Evolutionary conservation across 2,113 vertebrate species (phyloP).

Genomic region (Embiotoca jacksoni): DNA sequence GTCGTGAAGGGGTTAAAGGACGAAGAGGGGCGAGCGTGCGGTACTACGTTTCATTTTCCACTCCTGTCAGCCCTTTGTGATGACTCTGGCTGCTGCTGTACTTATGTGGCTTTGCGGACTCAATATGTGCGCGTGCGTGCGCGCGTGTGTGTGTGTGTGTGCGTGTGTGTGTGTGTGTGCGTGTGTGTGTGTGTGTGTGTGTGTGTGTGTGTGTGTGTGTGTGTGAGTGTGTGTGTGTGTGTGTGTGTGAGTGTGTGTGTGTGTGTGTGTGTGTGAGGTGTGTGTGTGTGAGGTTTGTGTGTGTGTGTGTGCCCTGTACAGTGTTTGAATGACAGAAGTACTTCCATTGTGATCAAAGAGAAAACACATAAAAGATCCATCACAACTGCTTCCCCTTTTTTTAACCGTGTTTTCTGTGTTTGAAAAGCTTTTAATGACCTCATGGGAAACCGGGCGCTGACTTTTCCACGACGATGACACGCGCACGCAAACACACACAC

Average conservation of each 20-base stretch:
- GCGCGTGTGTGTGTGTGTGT: neutral
- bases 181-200: neutral
- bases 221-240: neutral
- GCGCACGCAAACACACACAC: neutral
- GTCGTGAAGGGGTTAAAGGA: conserved; percentile 42
- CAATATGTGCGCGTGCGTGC: conserved; percentile 5
- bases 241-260: neutral
- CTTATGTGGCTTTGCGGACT: conserved; percentile 72
- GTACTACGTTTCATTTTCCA: conserved; percentile 69
- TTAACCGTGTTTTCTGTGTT: neutral
- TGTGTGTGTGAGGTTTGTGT: no score
- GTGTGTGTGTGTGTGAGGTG: neutral
- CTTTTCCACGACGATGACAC: conserved; percentile 24
- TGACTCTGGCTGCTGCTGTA: conserved; percentile 62
- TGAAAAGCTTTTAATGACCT: conserved; percentile 30
- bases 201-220: neutral
- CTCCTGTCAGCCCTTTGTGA: conserved; percentile 73
- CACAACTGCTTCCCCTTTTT: conserved; percentile 16
- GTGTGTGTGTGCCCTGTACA: conserved; percentile 15
- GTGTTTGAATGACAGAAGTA: conserved; percentile 38
- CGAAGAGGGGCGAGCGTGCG: conserved; percentile 43
- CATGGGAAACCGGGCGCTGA: conserved; percentile 26
- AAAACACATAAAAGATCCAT: conserved; percentile 43
- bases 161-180: neutral
- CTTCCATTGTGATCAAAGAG: conserved; percentile 37